These are phyloP conservation scores for Enteromius fasciolatus DNA, from an alignment of 2,797 vertebrate species.

Conservation along the genomic window DNA sequence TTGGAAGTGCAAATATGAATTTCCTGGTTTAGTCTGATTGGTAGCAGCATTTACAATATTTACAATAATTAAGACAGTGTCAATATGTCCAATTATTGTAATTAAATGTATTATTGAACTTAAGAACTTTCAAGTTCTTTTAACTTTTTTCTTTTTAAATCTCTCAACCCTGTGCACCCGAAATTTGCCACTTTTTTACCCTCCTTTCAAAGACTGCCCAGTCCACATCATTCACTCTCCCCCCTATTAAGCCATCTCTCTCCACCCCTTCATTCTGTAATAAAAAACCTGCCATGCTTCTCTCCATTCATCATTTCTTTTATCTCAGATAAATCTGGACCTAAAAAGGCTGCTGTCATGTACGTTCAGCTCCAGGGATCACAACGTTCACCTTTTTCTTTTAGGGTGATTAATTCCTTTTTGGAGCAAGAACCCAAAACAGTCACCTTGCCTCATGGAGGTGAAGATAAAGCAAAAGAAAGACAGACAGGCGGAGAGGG, in stretches of 20 bases:
- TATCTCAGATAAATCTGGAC: background rate
- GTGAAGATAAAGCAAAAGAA: background rate
- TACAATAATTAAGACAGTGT: background rate
- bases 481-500: background rate
- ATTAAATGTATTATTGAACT: background rate
- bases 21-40: background rate
- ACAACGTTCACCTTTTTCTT: background rate
- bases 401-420: conserved; percentile 15
- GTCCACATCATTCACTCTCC: background rate
- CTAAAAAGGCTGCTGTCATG: background rate
- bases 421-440: background rate
- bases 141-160: background rate
- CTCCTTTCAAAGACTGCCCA: background rate
- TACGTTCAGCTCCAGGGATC: conserved; percentile 14
- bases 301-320: background rate
- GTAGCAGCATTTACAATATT: background rate
- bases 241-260: background rate
- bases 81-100: background rate
- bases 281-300: background rate
- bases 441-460: background rate
- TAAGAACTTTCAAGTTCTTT: background rate
- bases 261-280: background rate
- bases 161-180: background rate
- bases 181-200: background rate
- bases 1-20: background rate